Conservation (phyloP, 2,797 vertebrate genomes). For the Esox masquinongy region DNA sequence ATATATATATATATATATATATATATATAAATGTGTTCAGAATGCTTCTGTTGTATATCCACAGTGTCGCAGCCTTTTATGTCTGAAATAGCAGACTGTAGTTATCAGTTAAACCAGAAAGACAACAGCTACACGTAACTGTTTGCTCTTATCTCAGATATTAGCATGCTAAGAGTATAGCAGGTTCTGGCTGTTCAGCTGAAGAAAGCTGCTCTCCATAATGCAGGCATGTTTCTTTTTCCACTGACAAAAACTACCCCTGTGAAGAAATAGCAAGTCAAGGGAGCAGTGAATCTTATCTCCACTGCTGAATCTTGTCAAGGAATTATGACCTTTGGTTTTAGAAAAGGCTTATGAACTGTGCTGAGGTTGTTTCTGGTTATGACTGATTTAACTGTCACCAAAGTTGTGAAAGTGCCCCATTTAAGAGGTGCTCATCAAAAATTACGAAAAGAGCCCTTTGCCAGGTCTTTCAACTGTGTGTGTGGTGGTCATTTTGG, state of each 20-base stretch:
- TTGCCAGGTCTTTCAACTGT: constrained; percentile 1
- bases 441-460: constrained; percentile 20
- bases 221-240: constrained; percentile 3
- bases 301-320: constrained; percentile 28
- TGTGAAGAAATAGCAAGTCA: constrained; percentile 5
- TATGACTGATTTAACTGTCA: background rate
- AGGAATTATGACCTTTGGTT: constrained; percentile 32
- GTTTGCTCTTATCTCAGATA: background rate
- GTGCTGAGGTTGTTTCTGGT: constrained; percentile 11
- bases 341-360: constrained; percentile 18
- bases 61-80: background rate
- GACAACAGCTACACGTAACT: background rate
- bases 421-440: constrained; percentile 1
- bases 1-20: too few relatives aligned
- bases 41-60: background rate
- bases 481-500: constrained; percentile 18
- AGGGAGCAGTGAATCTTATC: constrained; percentile 31
- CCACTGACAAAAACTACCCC: constrained; percentile 13
- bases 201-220: background rate
- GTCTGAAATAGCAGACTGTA: background rate
- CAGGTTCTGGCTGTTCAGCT: background rate
- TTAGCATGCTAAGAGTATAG: background rate
- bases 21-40: too few relatives aligned
- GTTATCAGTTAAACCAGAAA: background rate
- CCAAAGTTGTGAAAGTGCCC: background rate